Conservation (phyloP, 2,797 vertebrate species). For the Myotis vivesi region DNA sequence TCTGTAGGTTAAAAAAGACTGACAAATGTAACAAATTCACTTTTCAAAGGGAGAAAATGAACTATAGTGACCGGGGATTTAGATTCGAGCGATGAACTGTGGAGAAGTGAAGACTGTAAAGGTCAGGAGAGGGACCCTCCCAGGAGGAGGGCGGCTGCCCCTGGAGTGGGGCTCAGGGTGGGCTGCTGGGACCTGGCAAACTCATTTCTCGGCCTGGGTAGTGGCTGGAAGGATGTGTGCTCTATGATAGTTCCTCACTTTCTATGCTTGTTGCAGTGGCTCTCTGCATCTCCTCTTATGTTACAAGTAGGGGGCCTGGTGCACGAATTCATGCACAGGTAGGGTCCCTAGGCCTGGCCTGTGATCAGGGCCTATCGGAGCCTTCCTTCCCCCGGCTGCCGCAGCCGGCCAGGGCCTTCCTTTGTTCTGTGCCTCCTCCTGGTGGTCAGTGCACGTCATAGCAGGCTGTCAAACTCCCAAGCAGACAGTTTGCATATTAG, state of each 20-base stretch:
- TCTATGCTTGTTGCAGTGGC: neutral
- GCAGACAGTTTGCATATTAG: too few species aligned
- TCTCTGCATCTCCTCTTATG: neutral
- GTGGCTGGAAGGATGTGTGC: neutral
- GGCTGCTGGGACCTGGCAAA: neutral
- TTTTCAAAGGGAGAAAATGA: neutral
- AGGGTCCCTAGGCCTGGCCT: too few species aligned
- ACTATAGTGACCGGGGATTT: neutral
- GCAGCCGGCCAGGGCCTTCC: too few species aligned
- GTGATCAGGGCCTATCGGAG: too few species aligned
- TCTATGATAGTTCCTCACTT: neutral
- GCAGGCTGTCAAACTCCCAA: too few species aligned
- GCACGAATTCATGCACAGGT: too few species aligned
- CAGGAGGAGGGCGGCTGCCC: fast-evolving
- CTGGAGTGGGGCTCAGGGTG: neutral
- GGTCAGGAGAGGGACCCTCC: neutral
- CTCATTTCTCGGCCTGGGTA: neutral
- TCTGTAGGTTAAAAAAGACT: neutral
- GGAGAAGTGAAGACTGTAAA: neutral
- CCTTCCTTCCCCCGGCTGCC: too few species aligned
- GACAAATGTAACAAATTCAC: neutral
- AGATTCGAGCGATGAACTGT: neutral
- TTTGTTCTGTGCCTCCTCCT: too few species aligned
- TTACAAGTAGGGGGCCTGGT: neutral
- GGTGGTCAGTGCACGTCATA: too few species aligned